Evolutionary conservation across 2,797 vertebrate genomes (phyloP).

Genomic region (Sebastes cheni): DNA sequence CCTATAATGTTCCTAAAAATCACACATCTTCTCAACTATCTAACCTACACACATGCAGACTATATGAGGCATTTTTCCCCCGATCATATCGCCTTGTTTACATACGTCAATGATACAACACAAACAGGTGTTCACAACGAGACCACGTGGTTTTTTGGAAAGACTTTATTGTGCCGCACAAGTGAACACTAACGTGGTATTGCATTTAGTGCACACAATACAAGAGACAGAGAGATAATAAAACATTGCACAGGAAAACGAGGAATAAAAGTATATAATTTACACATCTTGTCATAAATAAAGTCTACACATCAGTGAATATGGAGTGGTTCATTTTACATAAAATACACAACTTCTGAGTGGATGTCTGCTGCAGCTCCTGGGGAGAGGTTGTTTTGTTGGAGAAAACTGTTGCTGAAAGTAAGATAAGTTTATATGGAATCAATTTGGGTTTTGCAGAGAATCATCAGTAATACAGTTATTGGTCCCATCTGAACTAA

Average conservation of each 20-base stretch:
- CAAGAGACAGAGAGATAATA: conserved; percentile 65
- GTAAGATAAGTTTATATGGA: background rate
- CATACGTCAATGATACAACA: background rate
- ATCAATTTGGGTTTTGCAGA: conserved; percentile 1
- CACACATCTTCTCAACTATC: conserved; percentile 31
- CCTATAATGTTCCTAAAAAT: conserved; percentile 37
- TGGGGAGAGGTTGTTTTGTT: background rate
- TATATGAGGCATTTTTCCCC: background rate
- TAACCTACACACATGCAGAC: background rate
- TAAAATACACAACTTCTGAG: conserved; percentile 58
- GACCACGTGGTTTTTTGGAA: conserved; percentile 37
- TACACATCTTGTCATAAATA: conserved; percentile 80
- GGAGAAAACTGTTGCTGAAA: conserved; percentile 19
- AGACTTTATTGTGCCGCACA: conserved; percentile 77
- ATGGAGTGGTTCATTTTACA: conserved; percentile 67
- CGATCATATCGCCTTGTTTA: background rate
- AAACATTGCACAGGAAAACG: conserved; percentile 73
- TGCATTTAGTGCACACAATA: conserved; percentile 67
- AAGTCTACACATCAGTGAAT: conserved; percentile 63
- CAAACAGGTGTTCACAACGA: background rate
- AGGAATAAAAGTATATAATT: conserved; percentile 73
- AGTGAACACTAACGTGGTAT: conserved; percentile 68
- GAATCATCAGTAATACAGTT: background rate
- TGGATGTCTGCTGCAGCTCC: conserved; percentile 27
- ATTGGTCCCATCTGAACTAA: conserved; percentile 12